A percentile compares a stretch with the other conserved stretches of the same genome.
These are phyloP conservation scores for Lasioglossum leucozonium DNA, from an alignment of 2,888 invertebrate genomes.

Conservation along the genomic window DNA sequence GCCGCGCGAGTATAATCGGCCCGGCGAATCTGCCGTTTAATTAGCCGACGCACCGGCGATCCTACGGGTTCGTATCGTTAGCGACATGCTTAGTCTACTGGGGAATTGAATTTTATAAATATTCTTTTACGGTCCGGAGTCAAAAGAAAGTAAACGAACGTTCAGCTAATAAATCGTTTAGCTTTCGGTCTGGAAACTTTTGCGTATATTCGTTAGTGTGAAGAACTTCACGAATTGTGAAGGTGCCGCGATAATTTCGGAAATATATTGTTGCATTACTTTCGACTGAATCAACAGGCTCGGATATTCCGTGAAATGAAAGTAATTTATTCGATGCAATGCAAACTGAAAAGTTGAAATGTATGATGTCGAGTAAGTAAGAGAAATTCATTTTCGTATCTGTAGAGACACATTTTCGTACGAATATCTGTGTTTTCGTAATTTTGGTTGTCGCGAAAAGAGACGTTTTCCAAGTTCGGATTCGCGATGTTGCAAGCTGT, in stretches of 20 bases:
- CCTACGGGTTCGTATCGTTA: slow-evolving; percentile 8
- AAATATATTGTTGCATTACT: not conserved
- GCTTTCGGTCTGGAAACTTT: not conserved
- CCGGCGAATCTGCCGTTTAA: slow-evolving; percentile 22
- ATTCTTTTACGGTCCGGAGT: not conserved
- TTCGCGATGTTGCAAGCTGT: not conserved
- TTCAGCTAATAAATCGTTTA: not conserved
- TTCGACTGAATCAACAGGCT: not conserved
- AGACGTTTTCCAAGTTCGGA: not conserved
- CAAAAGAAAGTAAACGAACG: not conserved
- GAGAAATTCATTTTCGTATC: no score
- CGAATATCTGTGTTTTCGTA: not conserved
- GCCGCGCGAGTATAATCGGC: not conserved
- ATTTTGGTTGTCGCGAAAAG: not conserved
- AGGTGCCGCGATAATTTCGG: not conserved
- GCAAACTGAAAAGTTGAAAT: not conserved
- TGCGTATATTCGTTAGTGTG: no score
- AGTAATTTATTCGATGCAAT: not conserved
- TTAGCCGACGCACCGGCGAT: slow-evolving; percentile 20
- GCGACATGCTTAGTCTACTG: not conserved
- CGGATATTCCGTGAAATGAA: not conserved
- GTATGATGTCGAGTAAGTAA: no score
- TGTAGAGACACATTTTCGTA: no score
- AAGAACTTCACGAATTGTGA: not conserved
- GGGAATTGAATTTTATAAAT: not conserved